A percentile compares a stretch with the other conserved stretches of the same genome.
Evolutionary conservation across 2,797 vertebrate species (phyloP).

Genomic region (Lacerta agilis): DNA sequence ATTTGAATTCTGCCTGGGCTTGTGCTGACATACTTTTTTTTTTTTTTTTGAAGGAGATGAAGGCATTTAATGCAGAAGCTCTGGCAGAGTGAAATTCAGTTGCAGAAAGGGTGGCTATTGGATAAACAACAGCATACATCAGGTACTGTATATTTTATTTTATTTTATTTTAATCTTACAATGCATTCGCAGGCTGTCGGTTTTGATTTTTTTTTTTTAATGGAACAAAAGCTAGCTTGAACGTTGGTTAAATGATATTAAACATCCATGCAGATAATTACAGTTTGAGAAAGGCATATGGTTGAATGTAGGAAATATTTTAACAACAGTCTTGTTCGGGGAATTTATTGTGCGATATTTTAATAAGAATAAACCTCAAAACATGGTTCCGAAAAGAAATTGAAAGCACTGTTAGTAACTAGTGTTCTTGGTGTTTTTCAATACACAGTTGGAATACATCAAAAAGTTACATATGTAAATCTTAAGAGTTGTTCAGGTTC

Average conservation of each 20-base stretch:
- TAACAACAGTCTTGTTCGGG: conserved; percentile 44
- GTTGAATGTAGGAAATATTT: conserved; percentile 15
- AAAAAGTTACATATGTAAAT: neutral
- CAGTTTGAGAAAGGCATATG: conserved; percentile 5
- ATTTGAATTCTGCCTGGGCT: conserved; percentile 80
- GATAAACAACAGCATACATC: conserved; percentile 65
- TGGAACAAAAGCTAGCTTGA: neutral
- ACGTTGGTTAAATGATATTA: neutral
- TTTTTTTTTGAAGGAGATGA: conserved; percentile 28
- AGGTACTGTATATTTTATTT: conserved; percentile 68
- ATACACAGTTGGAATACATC: neutral
- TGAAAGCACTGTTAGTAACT: neutral
- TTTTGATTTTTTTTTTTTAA: conserved; percentile 7
- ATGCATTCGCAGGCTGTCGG: neutral
- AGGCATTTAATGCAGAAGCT: conserved; percentile 71
- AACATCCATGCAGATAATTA: neutral
- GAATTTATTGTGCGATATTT: conserved; percentile 42
- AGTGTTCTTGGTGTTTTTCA: conserved; percentile 18
- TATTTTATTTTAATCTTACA: conserved; percentile 46
- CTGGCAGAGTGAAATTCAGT: conserved; percentile 66
- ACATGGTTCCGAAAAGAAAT: neutral
- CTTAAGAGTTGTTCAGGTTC: neutral
- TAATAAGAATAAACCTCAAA: conserved; percentile 20
- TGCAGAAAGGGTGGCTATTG: conserved; percentile 64
- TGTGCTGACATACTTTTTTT: conserved; percentile 76